phyloP scores from a whole-genome alignment of 2,888 invertebrate genomes.

The Scotopteryx bipunctaria region DNA sequence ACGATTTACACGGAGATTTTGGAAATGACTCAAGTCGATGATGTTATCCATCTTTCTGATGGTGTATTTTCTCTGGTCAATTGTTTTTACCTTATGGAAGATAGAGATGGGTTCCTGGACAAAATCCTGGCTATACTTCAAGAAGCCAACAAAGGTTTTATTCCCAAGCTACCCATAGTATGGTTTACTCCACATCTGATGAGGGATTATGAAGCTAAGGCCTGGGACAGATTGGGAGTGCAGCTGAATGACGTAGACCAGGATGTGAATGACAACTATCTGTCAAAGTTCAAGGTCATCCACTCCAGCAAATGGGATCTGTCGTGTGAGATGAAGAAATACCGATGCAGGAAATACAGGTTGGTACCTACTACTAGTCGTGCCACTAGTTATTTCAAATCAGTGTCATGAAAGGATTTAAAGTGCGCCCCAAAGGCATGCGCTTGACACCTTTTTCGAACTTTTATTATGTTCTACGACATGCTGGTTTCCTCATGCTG shows the following conservation, averaged over 20 bases:
- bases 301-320: slow-evolving; percentile 92
- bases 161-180: slow-evolving; percentile 83
- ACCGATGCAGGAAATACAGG: slow-evolving; percentile 61
- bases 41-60: slow-evolving; percentile 91
- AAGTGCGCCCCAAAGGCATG: too few relatives aligned
- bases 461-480: too few relatives aligned
- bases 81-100: slow-evolving; percentile 86
- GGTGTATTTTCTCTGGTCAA: slow-evolving; percentile 87
- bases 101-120: slow-evolving; percentile 88
- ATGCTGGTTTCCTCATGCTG: too few relatives aligned
- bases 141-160: slow-evolving; percentile 80
- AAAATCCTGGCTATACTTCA: slow-evolving; percentile 85
- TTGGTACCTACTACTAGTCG: too few relatives aligned
- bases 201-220: slow-evolving; percentile 69
- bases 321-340: slow-evolving; percentile 82
- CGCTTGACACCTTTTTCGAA: too few relatives aligned
- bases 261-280: slow-evolving; percentile 85
- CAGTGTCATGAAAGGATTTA: too few relatives aligned
- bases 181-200: slow-evolving; percentile 87
- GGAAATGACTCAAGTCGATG: slow-evolving; percentile 87
- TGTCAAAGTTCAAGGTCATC: slow-evolving; percentile 88
- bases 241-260: slow-evolving; percentile 89
- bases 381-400: too few relatives aligned
- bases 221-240: slow-evolving; percentile 82
- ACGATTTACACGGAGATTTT: slow-evolving; percentile 88